phyloP scores from a whole-genome alignment of 2,113 vertebrate species.

The Felis catus region DNA sequence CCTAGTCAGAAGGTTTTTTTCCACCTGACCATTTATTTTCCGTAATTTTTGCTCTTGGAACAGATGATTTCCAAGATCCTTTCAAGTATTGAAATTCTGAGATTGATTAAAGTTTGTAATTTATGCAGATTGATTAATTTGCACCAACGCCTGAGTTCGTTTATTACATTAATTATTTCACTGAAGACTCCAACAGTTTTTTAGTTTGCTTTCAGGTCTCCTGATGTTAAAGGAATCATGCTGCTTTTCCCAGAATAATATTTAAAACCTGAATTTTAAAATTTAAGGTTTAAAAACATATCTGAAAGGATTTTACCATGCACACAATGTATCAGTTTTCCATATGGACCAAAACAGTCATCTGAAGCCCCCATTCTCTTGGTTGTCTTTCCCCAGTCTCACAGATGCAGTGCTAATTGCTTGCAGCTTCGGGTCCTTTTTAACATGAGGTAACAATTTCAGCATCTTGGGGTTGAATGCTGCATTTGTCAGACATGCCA shows the following conservation, averaged over 20 bases:
- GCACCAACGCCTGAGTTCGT: not conserved
- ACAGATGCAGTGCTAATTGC: slow-evolving; percentile 77
- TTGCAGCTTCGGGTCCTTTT: slow-evolving; percentile 71
- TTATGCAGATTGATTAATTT: slow-evolving; percentile 56
- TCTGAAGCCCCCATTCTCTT: slow-evolving; percentile 28
- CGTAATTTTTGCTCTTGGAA: slow-evolving; percentile 38
- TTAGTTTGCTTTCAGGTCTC: slow-evolving; percentile 51
- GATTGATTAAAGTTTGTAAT: slow-evolving; percentile 59
- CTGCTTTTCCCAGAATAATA: slow-evolving; percentile 56
- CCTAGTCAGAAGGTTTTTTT: not conserved
- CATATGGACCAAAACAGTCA: slow-evolving; percentile 60
- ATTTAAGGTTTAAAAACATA: slow-evolving; percentile 57
- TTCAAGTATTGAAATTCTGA: not conserved
- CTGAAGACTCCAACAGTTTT: slow-evolving; percentile 37
- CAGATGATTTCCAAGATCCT: slow-evolving; percentile 51
- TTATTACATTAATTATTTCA: slow-evolving; percentile 32
- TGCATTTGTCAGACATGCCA: slow-evolving; percentile 67
- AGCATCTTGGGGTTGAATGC: slow-evolving; percentile 27
- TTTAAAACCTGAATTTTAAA: slow-evolving; percentile 56
- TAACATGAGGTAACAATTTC: slow-evolving; percentile 74
- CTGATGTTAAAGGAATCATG: slow-evolving; percentile 17
- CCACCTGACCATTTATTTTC: slow-evolving; percentile 28
- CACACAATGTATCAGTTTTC: slow-evolving; percentile 48
- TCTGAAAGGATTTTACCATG: slow-evolving; percentile 52
- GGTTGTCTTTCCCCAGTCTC: slow-evolving; percentile 58